Percentiles rank a stretch among this genome's conserved stretches.
Conservation (phyloP, 2,888 invertebrate species). For the Leptogaster cylindrica region DNA sequence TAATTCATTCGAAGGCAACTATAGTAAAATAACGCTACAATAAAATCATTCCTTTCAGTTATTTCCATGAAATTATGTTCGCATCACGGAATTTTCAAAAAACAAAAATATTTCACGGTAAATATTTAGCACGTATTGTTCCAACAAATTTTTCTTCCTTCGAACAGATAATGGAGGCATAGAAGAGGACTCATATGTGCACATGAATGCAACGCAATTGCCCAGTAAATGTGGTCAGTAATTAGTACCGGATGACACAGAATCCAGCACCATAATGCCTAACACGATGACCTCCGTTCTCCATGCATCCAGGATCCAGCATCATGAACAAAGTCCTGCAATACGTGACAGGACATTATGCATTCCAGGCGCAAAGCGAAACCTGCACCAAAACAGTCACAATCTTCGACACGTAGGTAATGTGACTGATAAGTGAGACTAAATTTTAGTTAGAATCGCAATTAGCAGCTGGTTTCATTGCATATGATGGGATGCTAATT, state of each 20-base stretch:
- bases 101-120: too few relatives aligned
- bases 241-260: neutral
- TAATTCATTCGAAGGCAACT: too few relatives aligned
- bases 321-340: neutral
- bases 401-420: neutral
- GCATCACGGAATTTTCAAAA: too few relatives aligned
- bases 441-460: slow-evolving; percentile 1
- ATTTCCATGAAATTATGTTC: too few relatives aligned
- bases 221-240: neutral
- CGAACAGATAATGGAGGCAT: too few relatives aligned
- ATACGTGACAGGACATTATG: slow-evolving; percentile 1
- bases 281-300: neutral
- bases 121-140: too few relatives aligned
- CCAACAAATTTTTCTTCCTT: too few relatives aligned
- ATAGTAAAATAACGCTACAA: too few relatives aligned
- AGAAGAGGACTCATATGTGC: too few relatives aligned
- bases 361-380: neutral
- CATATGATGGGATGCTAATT: slow-evolving; percentile 4
- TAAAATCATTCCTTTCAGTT: too few relatives aligned
- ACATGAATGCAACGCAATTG: neutral
- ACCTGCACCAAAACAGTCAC: neutral
- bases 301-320: neutral
- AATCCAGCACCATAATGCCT: neutral
- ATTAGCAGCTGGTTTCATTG: slow-evolving; percentile 4
- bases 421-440: slow-evolving; percentile 5